These are phyloP conservation scores for Scotopteryx bipunctaria DNA, from an alignment of 2,888 invertebrate genomes.

Conservation along the genomic window DNA sequence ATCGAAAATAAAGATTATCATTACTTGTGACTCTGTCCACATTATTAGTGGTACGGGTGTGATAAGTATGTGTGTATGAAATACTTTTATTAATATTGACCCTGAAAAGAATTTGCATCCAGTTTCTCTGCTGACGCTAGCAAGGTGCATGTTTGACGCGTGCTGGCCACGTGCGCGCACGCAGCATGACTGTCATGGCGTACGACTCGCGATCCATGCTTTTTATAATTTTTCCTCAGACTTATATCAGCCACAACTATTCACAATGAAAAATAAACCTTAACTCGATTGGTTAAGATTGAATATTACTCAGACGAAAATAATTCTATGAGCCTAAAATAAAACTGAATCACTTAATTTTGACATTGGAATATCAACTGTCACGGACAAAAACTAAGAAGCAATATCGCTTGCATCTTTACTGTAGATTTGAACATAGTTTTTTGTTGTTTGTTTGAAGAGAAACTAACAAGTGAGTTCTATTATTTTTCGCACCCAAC, in stretches of 20 bases:
- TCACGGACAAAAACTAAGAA: neutral
- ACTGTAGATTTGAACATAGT: neutral
- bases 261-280: constrained; percentile 1
- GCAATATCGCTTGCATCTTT: neutral
- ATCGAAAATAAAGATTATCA: too few relatives aligned
- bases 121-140: constrained; percentile 57
- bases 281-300: neutral
- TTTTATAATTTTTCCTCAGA: constrained; percentile 46
- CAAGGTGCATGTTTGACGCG: constrained; percentile 70
- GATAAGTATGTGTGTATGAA: too few relatives aligned
- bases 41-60: too few relatives aligned
- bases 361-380: neutral
- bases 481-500: constrained; percentile 49
- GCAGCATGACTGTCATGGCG: constrained; percentile 70
- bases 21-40: too few relatives aligned
- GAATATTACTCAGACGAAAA: neutral
- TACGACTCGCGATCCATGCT: constrained; percentile 55
- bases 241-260: neutral
- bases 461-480: constrained; percentile 37
- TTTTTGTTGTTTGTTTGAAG: neutral
- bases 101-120: neutral
- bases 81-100: too few relatives aligned
- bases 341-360: neutral
- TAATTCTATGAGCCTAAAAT: neutral
- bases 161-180: constrained; percentile 65